Base-by-base conservation (phyloP, 2,888 invertebrate species). In the Drosophila nr. medialis region DNA sequence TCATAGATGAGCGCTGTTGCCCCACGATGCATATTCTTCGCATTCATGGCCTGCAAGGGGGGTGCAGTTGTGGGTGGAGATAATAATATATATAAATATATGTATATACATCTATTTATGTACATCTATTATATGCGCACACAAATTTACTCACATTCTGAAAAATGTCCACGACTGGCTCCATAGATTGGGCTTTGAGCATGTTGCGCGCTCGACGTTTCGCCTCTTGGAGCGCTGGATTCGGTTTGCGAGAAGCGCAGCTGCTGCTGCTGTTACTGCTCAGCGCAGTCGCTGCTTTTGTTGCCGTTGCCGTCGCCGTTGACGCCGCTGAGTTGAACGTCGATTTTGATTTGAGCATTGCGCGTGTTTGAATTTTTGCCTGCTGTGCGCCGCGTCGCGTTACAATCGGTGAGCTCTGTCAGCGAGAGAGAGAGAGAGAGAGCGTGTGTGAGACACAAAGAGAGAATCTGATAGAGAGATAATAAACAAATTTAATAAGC, bases 1-100 rank as follows among this genome's bases (percentile, higher is more conserved):
- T 97, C 96, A 67, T 95, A 97, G 54, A 97, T 95, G 10, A 98
- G 93, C 0, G 96, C 97, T 0, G 97, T 97, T 1, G 94, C 93
- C 1, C 95, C 94, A 42, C 95, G 94, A 24, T 94, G 92, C 87
- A 94, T 93, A 3, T 89, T 91, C 90, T 95, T 95, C 0, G 95
- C 94, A 79, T 95, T 95, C 92, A 95, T 94, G 13, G 96, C 95
- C 95, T 96, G 78, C 7, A 48, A 18, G 18, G 7, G 7, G 45
- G 4, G 21, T 32, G 32, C 0, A 4, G 11, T 32, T 32, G 32
- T 4, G 32, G 32, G 32, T 32, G 32, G 21, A 45, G 45, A 45
- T 21, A 24, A 45, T 42, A 42, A 42, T 42, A 40, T 42, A n/a
- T 21, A 7, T 42, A 18, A 11, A 42, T 42, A n/a, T 6, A 42